Evolutionary conservation across 2,113 vertebrate genomes (phyloP).

Genomic region (Morone chrysops): DNA sequence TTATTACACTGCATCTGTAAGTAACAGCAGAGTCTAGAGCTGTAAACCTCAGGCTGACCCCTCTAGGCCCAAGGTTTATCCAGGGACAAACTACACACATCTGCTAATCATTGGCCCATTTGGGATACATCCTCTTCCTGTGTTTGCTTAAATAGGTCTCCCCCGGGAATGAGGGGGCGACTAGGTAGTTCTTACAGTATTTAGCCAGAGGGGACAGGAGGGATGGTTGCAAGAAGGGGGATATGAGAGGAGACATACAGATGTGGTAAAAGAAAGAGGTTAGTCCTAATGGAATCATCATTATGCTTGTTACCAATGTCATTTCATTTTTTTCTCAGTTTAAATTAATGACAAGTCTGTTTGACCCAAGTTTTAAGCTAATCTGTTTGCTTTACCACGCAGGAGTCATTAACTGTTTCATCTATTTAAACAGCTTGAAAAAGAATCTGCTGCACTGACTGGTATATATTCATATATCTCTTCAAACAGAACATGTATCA

Average conservation of each 20-base stretch:
- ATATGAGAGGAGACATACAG: constrained; percentile 23
- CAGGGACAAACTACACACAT: constrained; percentile 56
- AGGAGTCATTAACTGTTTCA: not conserved
- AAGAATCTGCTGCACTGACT: not conserved
- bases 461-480: not conserved
- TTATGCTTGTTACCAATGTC: not conserved
- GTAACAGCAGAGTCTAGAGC: constrained; percentile 31
- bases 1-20: constrained; percentile 53
- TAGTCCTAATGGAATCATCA: not conserved
- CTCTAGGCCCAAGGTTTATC: constrained; percentile 42
- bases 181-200: constrained; percentile 39
- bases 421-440: not conserved
- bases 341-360: not conserved
- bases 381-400: not conserved
- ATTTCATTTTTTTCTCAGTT: not conserved
- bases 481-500: not conserved
- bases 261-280: constrained; percentile 28
- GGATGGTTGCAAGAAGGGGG: constrained; percentile 4
- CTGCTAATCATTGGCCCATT: constrained; percentile 66
- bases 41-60: constrained; percentile 56
- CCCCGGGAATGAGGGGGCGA: constrained; percentile 30
- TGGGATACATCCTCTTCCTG: constrained; percentile 65
- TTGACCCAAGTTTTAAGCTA: not conserved
- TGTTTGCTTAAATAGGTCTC: constrained; percentile 72
- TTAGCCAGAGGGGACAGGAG: constrained; percentile 37